Conservation (phyloP, 2,797 vertebrate genomes). For the Poeciliopsis presidionis region DNA sequence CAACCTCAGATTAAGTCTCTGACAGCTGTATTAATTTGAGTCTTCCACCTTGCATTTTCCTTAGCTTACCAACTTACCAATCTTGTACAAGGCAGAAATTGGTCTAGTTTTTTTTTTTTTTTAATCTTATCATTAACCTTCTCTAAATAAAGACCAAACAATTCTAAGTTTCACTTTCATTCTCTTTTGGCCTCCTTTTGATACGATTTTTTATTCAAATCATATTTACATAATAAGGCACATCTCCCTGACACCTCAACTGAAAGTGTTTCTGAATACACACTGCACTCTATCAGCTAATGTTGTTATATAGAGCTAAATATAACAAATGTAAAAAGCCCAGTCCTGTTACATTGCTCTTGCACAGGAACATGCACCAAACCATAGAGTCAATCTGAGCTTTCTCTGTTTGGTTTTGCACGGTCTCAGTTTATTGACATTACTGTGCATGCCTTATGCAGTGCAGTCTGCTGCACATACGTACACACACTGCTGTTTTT, state of each 20-base stretch:
- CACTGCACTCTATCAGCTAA: neutral
- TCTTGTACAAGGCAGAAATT: neutral
- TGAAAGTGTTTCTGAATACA: neutral
- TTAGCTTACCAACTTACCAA: neutral
- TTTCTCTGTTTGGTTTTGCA: conserved; percentile 65
- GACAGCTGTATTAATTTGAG: neutral
- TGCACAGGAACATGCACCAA: conserved; percentile 19
- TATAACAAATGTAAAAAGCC: conserved; percentile 22
- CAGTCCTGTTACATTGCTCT: conserved; percentile 19
- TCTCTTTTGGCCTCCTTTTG: neutral
- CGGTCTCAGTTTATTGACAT: conserved; percentile 76
- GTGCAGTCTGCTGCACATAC: conserved; percentile 41
- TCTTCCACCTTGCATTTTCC: neutral
- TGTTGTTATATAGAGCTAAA: neutral
- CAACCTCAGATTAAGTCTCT: neutral
- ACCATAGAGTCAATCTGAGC: conserved; percentile 57
- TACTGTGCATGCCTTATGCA: conserved; percentile 55
- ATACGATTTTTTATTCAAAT: neutral
- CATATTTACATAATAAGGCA: neutral
- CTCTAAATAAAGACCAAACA: neutral
- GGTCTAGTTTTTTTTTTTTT: neutral
- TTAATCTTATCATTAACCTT: neutral
- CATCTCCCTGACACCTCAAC: neutral
- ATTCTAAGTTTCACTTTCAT: neutral
- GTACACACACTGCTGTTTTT: conserved; percentile 68